Evolutionary conservation across 2,797 vertebrate species (phyloP), one percentile per base, ranked within the genome.

Genomic region (Kryptopterus vitreolus): DNA sequence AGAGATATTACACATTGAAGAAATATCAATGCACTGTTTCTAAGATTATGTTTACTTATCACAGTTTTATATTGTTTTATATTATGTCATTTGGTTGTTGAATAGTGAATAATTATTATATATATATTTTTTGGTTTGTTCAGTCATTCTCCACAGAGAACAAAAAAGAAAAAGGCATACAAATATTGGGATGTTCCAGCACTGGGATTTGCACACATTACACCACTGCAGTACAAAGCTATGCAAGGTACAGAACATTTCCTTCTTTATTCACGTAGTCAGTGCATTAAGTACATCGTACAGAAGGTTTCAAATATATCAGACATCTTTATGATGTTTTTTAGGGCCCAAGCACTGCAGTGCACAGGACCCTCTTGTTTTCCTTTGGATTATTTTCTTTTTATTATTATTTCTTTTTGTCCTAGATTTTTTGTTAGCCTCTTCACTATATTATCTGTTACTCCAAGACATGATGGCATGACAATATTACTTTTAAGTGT

Each of bases 161-260:
- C 90, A 0, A 89, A 88, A 53, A 94, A 92, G 89, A 94, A 92
- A 90, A 91, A 88, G 77, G 79, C 78, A 0, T 92, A 90, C 81
- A 92, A 89, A 65, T 95, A 95, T 89, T 95, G 94, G 93, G 94
- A 95, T 85, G 93, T 95, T 18, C 92, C 94, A 24, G 93, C 93
- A 0, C 91, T 92, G 29, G 94, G 94, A 69, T 94, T 95, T 78
- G 93, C 94, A 83, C 93, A 95, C 90, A 94, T 94, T 84, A 94
- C 93, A 74, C 93, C 94, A 72, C 91, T 94, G 92, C 94, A 95
- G 90, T 95, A 94, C 87, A 94, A 94, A 92, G 93, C 94, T 80
- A 94, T 95, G 94, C 94, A 95, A 93, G 94, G 94, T 95, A 88
- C 63, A 46, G 24, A 3, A 24, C 50, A 46, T 52, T 31, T 70